Evolutionary conservation across 2,797 vertebrate genomes (phyloP), one percentile per base, ranked within the genome.

Genomic region (Botia almorhae): DNA sequence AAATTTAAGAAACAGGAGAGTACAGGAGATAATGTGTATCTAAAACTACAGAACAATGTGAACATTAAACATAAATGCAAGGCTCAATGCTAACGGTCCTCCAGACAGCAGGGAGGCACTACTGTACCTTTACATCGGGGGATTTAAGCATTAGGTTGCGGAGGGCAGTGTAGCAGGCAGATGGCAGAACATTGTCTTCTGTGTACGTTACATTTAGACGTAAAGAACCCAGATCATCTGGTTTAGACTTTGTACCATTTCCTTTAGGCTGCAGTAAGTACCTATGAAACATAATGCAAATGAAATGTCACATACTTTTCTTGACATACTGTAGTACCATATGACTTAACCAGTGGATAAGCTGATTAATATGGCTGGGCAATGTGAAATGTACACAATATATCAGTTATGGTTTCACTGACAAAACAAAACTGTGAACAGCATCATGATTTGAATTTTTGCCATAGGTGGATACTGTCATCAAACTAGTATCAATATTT

Each of bases 261-360:
- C 97, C 96, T 93, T 96, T 97, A 50, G 98, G 97, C 78, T 97
- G 97, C 65, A 99, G 94, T 83, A 98, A 95, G 91, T 99, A 98
- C 98, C 98, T 99, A 74, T 7, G 16, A 80, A 65, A 65, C n/a
- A 74, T 10, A 74, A 50, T 26, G 4, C 21, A 63, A 26, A 46
- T 71, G 8, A 55, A 7, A 55, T n/a, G 0, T 29, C 6, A 50
- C 39, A 48, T 23, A 48, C 12, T n/a, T 39, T 39, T 43, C 7
- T 43, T 43, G 39, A 1, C 39, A 43, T 43, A 43, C 39, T 43
- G 39, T 43, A 43, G 39, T 43, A 43, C 39, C 7, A 43, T 10
- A 43, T 8, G 39, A 43, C 39, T 43, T 43, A 43, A 43, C 7
- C 39, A 43, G 39, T 43, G 39, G 39, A 43, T 43, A 43, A 43